phyloP scores from a whole-genome alignment of 2,113 vertebrate genomes.

The Sphyrna mokarran region DNA sequence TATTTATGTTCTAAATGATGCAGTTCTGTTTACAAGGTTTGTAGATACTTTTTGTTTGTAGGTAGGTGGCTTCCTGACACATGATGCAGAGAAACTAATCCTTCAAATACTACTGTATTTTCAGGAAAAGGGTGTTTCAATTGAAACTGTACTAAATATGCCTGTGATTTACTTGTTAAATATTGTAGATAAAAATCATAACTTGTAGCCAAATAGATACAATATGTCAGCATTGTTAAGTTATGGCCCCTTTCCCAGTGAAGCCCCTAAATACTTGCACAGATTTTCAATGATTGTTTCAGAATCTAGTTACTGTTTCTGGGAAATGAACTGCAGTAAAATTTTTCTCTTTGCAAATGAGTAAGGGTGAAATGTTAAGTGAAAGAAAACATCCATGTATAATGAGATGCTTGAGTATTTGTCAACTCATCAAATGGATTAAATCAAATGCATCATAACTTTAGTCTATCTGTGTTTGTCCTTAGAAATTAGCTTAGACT shows the following conservation, averaged over 20 bases:
- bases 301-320: conserved; percentile 72
- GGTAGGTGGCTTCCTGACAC: conserved; percentile 96
- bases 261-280: conserved; percentile 88
- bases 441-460: conserved; percentile 78
- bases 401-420: conserved; percentile 84
- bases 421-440: conserved; percentile 77
- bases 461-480: conserved; percentile 76
- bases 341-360: conserved; percentile 67
- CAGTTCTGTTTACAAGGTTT: conserved; percentile 99
- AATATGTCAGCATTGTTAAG: conserved; percentile 78
- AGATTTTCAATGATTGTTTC: conserved; percentile 77
- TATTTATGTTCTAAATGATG: conserved; percentile 99
- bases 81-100: conserved; percentile 82
- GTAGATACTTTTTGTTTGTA: conserved; percentile 99
- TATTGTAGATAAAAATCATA: conserved; percentile 98
- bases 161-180: conserved; percentile 99
- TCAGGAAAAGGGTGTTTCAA: conserved; percentile 98
- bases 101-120: conserved; percentile 99
- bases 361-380: conserved; percentile 65
- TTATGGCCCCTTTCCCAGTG: conserved; percentile 80
- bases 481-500: conserved; percentile 75
- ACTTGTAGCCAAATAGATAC: conserved; percentile 98
- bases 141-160: conserved; percentile 99
- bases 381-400: conserved; percentile 68
- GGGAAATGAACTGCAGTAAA: conserved; percentile 69